Evolutionary conservation across 2,797 vertebrate genomes (phyloP), one percentile per base, ranked within the genome.

Genomic region (Anabas testudineus): DNA sequence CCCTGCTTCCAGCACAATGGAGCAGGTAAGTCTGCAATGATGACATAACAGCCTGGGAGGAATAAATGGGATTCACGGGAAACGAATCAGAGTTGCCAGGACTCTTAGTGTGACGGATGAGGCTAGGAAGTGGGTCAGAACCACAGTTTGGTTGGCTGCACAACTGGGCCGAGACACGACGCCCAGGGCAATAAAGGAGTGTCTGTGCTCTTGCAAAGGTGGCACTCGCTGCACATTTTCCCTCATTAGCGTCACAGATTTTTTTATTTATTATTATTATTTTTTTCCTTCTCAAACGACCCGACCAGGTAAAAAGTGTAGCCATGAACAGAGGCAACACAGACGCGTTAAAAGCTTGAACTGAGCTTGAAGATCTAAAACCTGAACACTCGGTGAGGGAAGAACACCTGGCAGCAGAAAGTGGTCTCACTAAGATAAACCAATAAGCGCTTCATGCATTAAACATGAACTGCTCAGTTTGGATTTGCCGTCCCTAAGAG

Each of bases 91-190:
- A 87, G 83, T 86, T 82, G 77, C 57, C 63, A 9, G 65, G 85
- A 86, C 71, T 81, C 74, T 82, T 66, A 30, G 78, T 63, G 74
- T 87, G 84, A 88, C 80, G 67, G 84, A 93, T 88, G 87, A 87
- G 84, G 76, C 74, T 79, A 55, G 78, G 85, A 94, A 91, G 86
- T 94, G 88, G 93, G 90, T 88, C 91, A 94, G 76, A 88, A 88
- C 88, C 90, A 80, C 90, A 84, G 91, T 91, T 91, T 89, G 91
- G 90, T 87, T 63, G 76, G 88, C 78, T 89, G 86, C 82, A 81
- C 82, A 88, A 81, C 74, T 88, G 86, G 90, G 89, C 83, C 52
- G 71, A 75, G 77, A 72, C 77, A 60, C 59, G 19, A 52, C 30
- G 68, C 80, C 75, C 62, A 2, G 73, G 76, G 76, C 66, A 64